Evolutionary conservation across 2,113 vertebrate species (phyloP).

Genomic region (Lontra canadensis): DNA sequence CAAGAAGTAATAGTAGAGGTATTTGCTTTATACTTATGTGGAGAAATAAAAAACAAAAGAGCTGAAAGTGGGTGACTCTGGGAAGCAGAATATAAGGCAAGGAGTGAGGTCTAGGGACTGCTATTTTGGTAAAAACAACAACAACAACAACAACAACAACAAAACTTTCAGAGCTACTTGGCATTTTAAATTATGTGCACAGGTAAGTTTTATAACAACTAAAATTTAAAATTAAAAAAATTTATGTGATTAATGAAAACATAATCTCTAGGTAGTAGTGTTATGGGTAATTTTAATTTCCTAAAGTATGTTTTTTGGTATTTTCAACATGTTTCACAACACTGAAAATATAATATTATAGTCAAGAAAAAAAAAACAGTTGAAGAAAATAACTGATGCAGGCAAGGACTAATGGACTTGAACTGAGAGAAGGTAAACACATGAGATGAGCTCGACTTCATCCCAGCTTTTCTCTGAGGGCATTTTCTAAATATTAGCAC

Average conservation of each 20-base stretch:
- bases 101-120: too few species aligned
- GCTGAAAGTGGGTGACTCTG: background rate
- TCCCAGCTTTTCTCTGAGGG: too few species aligned
- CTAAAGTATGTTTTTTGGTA: background rate
- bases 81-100: background rate
- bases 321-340: background rate
- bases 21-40: background rate
- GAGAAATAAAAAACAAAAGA: background rate
- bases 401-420: background rate
- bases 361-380: background rate
- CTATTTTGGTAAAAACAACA: background rate
- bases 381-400: background rate
- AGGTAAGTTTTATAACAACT: background rate
- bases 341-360: background rate
- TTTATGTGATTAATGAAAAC: background rate
- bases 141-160: too few species aligned
- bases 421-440: background rate
- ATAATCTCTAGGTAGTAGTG: background rate
- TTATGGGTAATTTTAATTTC: background rate
- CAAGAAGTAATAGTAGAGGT: background rate
- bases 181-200: background rate
- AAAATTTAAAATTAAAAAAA: background rate
- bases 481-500: background rate
- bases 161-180: background rate
- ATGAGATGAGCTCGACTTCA: background rate